Conservation (phyloP, 2,113 vertebrate genomes). For the Pluvialis apricaria region DNA sequence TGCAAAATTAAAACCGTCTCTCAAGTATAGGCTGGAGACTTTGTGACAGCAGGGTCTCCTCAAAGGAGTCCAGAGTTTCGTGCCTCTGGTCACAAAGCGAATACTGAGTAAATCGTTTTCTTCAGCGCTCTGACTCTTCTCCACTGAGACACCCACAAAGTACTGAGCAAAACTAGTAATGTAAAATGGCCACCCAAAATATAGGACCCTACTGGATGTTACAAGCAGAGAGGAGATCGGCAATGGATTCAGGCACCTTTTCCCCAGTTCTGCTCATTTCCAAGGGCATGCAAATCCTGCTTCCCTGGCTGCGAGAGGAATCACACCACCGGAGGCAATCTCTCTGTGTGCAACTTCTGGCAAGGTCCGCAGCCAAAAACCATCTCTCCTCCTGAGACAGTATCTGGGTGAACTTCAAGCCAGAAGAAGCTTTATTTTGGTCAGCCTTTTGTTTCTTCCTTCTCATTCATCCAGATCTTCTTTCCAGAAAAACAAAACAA, state of each 20-base stretch:
- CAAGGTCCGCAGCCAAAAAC: not conserved
- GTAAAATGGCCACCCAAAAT: not conserved
- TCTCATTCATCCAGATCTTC: not conserved
- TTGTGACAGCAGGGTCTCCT: not conserved
- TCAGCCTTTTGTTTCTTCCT: not conserved
- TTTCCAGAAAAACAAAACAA: not conserved
- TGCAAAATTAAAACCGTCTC: constrained; percentile 17
- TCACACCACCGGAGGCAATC: not conserved
- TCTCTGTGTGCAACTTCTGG: not conserved
- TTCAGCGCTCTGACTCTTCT: not conserved
- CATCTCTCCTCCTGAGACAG: not conserved
- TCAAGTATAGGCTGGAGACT: not conserved
- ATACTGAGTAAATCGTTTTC: not conserved
- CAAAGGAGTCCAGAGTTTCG: not conserved
- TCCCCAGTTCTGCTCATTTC: not conserved
- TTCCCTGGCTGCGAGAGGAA: not conserved
- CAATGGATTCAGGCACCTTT: not conserved
- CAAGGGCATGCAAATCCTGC: not conserved
- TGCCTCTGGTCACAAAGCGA: not conserved
- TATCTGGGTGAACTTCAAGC: not conserved
- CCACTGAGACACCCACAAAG: not conserved
- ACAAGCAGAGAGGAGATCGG: rapidly evolving
- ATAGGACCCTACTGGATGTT: not conserved
- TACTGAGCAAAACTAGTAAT: not conserved
- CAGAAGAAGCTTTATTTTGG: not conserved